Evolutionary conservation across 2,888 invertebrate genomes (phyloP), one percentile per base, ranked within the genome.

Genomic region (Hypercompe scribonia): DNA sequence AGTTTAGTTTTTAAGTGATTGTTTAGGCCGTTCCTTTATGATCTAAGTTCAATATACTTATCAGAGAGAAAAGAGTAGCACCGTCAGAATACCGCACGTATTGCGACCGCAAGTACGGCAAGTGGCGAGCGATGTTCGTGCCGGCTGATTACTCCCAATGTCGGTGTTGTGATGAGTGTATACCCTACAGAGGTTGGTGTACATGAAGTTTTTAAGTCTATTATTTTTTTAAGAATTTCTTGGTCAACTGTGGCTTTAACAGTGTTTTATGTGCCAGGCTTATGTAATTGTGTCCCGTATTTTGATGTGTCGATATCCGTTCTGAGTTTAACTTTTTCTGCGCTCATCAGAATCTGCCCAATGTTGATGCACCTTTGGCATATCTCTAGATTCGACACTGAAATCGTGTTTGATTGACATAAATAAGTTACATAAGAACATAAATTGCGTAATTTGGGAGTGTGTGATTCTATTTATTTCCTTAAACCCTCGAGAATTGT

Each of bases 141-240:
- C 93, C 95, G 0, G 91, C 94, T 0, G 94, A 95, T 77, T 94
- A 92, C 77, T 78, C 90, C 0, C 89, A 91, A 70, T 95, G 95
- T 73, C 87, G 94, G 0, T 95, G 95, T 74, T 95, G 95, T 65
- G 95, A 95, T 69, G 95, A 95, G 69, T 95, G 95, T 64, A 86
- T 95, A 34, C 90, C 91, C 58, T 95, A 91, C 71, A 91, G 95
- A 92, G 95, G 95, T 94, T 13, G 4, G 58, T 18, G 5, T 15
- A 18, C 4, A 15, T 15, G n/a, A n/a, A n/a, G n/a, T 46, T 21
- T 21, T 5, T 1, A 76, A 36, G 21, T 67, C 15, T 0, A 64
- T 46, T 8, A n/a, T 46, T 42, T 33, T 18, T 2, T 67, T n/a
- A n/a, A 46, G 21, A 36, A 21, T 3, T 64, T 33, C 3, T 31